Evolutionary conservation across 2,797 vertebrate species (phyloP), one percentile per base, ranked within the genome.

Genomic region (Chloroceryle inda): DNA sequence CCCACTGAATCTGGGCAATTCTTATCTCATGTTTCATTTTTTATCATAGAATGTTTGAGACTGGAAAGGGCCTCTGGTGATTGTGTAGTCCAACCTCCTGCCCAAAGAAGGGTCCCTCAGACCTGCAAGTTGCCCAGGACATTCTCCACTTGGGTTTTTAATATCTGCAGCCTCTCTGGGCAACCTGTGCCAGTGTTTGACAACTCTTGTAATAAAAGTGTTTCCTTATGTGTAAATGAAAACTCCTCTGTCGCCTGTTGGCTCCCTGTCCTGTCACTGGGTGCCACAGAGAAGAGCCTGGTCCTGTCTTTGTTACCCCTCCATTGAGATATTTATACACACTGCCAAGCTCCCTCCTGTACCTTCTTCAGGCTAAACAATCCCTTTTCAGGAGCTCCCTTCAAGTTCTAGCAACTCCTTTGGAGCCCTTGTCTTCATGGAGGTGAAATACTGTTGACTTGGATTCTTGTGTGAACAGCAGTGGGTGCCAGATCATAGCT

Each of bases 381-480:
- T 37, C 6, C 15, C 40, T 75, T 74, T 64, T 42, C 63, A 75
- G 14, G 19, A 80, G 47, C 10, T 68, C 26, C 17, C 15, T 9
- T 64, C 44, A 50, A 53, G 7, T 88, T 90, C n/a, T 61, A 84
- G 47, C 14, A 37, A 8, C 35, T 59, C 52, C 52, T 77, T 88
- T 77, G 68, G 42, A 83, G 49, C 31, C 5, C 0, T 17, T 73
- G 27, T 33, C 27, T 86, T 84, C 61, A 47, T 0, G 0, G 17
- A 13, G 4, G 4, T 74, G 62, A 73, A 66, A 7, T 58, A 37
- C 18, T 68, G 15, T 56, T 77, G 80, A 21, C 45, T 52, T 85
- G 11, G 8, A 11, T 71, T 38, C n/a, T 69, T 71, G 11, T 52
- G 13, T 63, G 45, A 75, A 31, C 44, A 74, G 61, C 35, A 47